Evolutionary conservation across 2,113 vertebrate species (phyloP).

Genomic region (Macrotis lagotis): DNA sequence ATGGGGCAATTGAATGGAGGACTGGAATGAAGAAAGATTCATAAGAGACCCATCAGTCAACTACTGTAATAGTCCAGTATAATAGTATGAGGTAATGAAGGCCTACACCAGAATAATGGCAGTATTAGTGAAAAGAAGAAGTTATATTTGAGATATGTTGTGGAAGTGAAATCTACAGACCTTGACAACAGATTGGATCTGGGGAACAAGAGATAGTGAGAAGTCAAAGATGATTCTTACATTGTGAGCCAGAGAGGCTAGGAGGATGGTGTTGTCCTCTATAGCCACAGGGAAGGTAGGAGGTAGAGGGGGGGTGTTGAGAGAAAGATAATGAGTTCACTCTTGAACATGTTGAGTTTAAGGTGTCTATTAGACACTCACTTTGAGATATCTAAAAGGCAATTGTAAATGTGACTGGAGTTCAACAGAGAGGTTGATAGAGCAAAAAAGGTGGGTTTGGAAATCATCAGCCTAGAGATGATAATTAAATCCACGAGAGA

Average conservation of each 20-base stretch:
- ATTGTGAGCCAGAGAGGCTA: neutral
- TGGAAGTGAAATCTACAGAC: neutral
- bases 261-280: neutral
- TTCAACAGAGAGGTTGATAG: neutral
- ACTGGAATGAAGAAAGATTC: neutral
- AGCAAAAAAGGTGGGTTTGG: neutral
- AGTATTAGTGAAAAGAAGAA: neutral
- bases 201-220: neutral
- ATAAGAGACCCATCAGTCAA: neutral
- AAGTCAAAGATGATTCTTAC: too few species aligned
- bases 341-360: neutral
- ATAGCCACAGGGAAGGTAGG: neutral
- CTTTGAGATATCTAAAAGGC: too few species aligned
- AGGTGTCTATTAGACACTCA: neutral
- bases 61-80: neutral
- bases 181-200: neutral
- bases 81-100: neutral
- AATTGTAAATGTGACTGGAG: too few species aligned
- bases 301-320: neutral
- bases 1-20: neutral
- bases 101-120: neutral
- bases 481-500: neutral
- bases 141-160: neutral
- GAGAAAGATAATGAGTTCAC: neutral
- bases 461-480: neutral